Evolutionary conservation across 2,113 vertebrate species (phyloP).

Genomic region (Coregonus clupeaformis): DNA sequence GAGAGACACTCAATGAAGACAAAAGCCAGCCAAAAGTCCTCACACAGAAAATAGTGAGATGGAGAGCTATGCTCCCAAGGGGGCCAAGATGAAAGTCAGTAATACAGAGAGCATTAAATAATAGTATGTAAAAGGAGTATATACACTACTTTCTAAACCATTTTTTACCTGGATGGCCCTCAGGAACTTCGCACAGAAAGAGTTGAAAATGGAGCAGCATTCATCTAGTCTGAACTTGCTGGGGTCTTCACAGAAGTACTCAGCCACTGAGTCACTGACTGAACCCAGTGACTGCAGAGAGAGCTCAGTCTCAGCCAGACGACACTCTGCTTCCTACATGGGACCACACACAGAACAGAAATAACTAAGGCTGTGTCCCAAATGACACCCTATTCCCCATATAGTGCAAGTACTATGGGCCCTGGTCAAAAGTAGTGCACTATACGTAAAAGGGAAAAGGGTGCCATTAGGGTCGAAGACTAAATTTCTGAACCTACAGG

Average conservation of each 20-base stretch:
- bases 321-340: slow-evolving; percentile 63
- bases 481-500: slow-evolving; percentile 41
- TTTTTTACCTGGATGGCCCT: slow-evolving; percentile 63
- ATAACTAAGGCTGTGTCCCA: not conserved
- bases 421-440: not conserved
- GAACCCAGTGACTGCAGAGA: slow-evolving; percentile 54
- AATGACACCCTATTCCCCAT: too few relatives aligned
- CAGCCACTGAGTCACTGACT: slow-evolving; percentile 62
- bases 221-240: slow-evolving; percentile 72
- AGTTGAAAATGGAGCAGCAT: slow-evolving; percentile 76
- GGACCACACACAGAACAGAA: not conserved
- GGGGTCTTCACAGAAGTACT: slow-evolving; percentile 79
- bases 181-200: slow-evolving; percentile 73
- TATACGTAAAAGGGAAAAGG: not conserved
- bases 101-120: too few relatives aligned
- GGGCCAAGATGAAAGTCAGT: too few relatives aligned
- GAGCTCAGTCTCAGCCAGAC: slow-evolving; percentile 52
- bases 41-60: too few relatives aligned
- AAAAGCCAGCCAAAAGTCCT: not conserved
- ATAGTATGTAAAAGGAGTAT: too few relatives aligned
- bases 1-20: not conserved
- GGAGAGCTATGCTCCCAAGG: too few relatives aligned
- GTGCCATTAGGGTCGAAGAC: not conserved
- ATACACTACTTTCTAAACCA: too few relatives aligned
- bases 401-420: too few relatives aligned